Evolutionary conservation across 1,140 invertebrate species (phyloP).

Genomic region (Schlechtendalia chinensis): DNA sequence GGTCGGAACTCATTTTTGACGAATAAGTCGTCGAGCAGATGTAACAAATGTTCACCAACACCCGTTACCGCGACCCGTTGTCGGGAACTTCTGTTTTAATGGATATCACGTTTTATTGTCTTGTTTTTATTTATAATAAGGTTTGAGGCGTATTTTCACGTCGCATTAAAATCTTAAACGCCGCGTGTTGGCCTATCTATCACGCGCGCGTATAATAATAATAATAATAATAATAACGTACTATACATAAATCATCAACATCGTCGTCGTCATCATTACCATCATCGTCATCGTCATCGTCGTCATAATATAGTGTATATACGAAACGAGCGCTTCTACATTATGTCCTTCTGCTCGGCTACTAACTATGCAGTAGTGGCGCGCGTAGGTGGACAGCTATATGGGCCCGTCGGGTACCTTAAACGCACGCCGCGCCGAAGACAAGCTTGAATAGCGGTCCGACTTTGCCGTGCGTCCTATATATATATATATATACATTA

Average conservation of each 20-base stretch:
- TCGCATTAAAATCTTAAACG: conserved; percentile 6
- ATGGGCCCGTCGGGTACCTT: too few relatives aligned
- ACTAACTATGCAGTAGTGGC: background rate
- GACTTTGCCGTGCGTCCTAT: background rate
- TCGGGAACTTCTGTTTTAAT: background rate
- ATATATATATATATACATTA: too few relatives aligned
- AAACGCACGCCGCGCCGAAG: background rate
- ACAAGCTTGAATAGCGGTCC: background rate
- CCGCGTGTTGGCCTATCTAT: background rate
- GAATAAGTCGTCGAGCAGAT: too few relatives aligned
- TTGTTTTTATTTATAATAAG: background rate
- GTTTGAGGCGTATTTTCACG: background rate
- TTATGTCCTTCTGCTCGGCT: conserved; percentile 5
- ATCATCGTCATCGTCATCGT: background rate
- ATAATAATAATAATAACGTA: background rate
- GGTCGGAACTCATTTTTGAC: too few relatives aligned
- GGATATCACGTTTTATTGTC: background rate
- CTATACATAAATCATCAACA: conserved; percentile 17
- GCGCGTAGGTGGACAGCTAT: conserved; percentile 4
- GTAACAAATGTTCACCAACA: too few relatives aligned
- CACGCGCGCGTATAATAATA: background rate
- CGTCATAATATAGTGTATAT: background rate
- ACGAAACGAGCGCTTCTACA: background rate
- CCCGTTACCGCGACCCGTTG: too few relatives aligned
- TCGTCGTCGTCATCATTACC: background rate